These are phyloP conservation scores for Mythimna ferrago DNA, from an alignment of 2,888 invertebrate species.

Conservation along the genomic window DNA sequence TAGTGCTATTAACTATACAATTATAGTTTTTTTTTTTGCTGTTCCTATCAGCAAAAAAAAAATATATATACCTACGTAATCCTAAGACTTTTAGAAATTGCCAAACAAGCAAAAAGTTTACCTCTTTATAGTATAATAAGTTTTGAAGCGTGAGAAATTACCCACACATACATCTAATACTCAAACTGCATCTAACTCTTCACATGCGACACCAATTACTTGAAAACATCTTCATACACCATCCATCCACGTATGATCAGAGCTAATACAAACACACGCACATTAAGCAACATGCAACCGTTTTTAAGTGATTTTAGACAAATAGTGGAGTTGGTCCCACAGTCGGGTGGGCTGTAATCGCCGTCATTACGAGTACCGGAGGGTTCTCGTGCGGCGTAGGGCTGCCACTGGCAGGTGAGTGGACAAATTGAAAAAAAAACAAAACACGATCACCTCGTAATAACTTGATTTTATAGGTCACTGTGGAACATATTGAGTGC, in stretches of 20 bases:
- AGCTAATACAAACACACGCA: slow-evolving; percentile 42
- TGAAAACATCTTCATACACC: slow-evolving; percentile 7
- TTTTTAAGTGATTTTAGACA: slow-evolving; percentile 63
- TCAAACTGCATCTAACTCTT: background rate
- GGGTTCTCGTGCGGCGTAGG: slow-evolving; percentile 75
- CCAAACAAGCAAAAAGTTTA: background rate
- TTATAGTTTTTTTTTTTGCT: no score
- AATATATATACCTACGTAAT: background rate
- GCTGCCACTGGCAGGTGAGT: slow-evolving; percentile 44
- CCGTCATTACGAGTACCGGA: slow-evolving; percentile 74
- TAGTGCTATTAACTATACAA: no score
- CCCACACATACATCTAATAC: background rate
- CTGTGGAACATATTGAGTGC: background rate
- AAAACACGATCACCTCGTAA: background rate
- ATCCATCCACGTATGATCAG: slow-evolving; percentile 34
- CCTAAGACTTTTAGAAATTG: background rate
- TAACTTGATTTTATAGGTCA: background rate
- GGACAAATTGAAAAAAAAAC: background rate
- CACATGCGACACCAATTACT: slow-evolving; percentile 18
- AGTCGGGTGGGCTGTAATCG: slow-evolving; percentile 79
- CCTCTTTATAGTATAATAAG: background rate
- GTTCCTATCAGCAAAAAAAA: no score
- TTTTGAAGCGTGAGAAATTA: background rate
- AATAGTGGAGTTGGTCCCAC: slow-evolving; percentile 69
- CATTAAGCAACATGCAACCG: slow-evolving; percentile 53